phyloP scores from a whole-genome alignment of 2,113 vertebrate species.

The Nettapus auritus region DNA sequence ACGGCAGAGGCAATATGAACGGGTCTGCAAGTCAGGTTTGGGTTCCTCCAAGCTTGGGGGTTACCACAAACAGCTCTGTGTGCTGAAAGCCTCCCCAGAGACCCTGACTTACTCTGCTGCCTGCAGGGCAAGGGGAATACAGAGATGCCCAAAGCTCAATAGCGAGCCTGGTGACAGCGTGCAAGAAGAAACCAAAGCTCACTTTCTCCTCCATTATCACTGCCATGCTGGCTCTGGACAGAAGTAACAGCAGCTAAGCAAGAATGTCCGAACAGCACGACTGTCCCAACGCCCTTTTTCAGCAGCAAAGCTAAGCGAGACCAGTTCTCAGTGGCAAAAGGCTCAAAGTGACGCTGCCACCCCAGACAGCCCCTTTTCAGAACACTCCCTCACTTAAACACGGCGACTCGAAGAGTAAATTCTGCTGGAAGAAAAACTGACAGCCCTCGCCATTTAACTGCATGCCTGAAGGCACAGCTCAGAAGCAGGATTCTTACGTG shows the following conservation, averaged over 20 bases:
- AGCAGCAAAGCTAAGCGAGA: not conserved
- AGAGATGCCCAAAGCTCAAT: not conserved
- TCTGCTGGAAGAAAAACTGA: not conserved
- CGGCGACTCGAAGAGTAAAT: not conserved
- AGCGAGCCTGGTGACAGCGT: not conserved
- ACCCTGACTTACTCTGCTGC: not conserved
- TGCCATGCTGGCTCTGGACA: not conserved
- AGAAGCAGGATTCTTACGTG: not conserved
- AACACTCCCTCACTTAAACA: not conserved
- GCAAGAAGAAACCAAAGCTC: not conserved
- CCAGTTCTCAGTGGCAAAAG: not conserved
- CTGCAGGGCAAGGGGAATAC: not conserved
- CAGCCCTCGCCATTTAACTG: not conserved
- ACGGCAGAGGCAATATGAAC: not conserved
- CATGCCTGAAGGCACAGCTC: not conserved
- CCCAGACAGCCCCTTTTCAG: not conserved
- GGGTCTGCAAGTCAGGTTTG: not conserved
- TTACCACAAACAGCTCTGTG: not conserved
- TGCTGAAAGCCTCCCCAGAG: not conserved
- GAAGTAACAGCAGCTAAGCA: slow-evolving; percentile 5
- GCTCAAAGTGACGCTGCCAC: not conserved
- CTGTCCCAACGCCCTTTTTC: not conserved
- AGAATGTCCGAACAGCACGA: not conserved
- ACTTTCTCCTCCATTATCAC: not conserved
- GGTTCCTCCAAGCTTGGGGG: not conserved